These are phyloP conservation scores for Chlorops oryzae DNA, from an alignment of 1,140 invertebrate genomes.

Conservation along the genomic window DNA sequence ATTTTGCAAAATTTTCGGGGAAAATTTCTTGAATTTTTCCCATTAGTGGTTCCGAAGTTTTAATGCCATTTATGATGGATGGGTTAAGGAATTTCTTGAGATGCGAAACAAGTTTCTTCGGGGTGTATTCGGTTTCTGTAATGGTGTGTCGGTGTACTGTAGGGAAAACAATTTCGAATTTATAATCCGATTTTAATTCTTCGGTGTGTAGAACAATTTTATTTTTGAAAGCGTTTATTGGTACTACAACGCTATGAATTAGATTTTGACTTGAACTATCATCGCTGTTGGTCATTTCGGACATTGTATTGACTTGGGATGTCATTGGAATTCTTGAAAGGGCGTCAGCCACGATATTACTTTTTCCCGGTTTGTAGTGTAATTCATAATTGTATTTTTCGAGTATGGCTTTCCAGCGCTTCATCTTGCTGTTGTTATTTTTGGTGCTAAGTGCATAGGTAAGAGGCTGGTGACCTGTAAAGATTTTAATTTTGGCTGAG, in stretches of 20 bases:
- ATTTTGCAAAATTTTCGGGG: constrained; percentile 3
- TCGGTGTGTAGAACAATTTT: too few relatives aligned
- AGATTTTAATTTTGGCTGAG: constrained; percentile 43
- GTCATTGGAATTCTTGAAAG: constrained; percentile 17
- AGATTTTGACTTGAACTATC: too few relatives aligned
- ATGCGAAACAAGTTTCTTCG: neutral
- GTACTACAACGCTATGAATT: too few relatives aligned
- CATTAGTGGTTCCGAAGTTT: constrained; percentile 1
- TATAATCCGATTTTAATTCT: too few relatives aligned
- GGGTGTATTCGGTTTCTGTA: neutral
- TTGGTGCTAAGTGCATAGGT: constrained; percentile 46
- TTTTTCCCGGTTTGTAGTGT: constrained; percentile 41
- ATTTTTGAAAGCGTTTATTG: too few relatives aligned
- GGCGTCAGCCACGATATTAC: constrained; percentile 36
- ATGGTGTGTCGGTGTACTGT: constrained; percentile 3
- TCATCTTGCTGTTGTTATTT: constrained; percentile 46
- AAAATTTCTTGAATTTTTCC: constrained; percentile 8
- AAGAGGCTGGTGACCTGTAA: constrained; percentile 51
- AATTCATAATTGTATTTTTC: constrained; percentile 43
- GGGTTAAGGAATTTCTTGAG: constrained; percentile 6
- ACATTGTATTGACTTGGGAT: too few relatives aligned
- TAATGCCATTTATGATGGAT: neutral
- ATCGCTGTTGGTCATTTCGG: too few relatives aligned
- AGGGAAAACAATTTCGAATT: too few relatives aligned
- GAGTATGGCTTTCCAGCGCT: constrained; percentile 50